These are phyloP conservation scores for Crax fasciolata DNA, from an alignment of 2,797 vertebrate species.

Conservation along the genomic window DNA sequence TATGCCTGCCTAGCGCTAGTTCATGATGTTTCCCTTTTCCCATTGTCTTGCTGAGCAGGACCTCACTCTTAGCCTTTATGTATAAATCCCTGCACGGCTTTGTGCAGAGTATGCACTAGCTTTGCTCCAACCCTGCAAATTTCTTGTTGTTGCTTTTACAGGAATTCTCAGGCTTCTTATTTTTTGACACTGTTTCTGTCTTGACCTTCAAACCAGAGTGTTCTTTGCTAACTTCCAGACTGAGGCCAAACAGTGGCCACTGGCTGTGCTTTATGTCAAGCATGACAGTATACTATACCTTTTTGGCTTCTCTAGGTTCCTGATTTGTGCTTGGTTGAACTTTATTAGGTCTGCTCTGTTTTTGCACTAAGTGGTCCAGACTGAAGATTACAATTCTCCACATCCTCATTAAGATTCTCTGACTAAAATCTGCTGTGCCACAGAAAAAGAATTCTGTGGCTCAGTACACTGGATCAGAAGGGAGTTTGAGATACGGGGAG, in stretches of 20 bases:
- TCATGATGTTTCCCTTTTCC: accelerated
- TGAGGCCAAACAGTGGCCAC: not conserved
- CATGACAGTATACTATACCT: not conserved
- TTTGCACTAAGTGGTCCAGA: accelerated
- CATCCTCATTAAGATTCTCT: not conserved
- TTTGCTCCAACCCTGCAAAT: not conserved
- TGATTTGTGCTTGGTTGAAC: not conserved
- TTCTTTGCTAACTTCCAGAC: not conserved
- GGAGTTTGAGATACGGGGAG: not conserved
- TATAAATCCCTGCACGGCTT: not conserved
- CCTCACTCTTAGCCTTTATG: not conserved
- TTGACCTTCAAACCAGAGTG: not conserved
- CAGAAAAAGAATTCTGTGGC: not conserved
- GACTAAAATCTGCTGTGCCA: not conserved
- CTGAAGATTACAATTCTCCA: not conserved
- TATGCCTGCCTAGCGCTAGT: not conserved
- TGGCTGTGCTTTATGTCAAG: not conserved
- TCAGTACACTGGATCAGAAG: not conserved
- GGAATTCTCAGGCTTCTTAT: not conserved
- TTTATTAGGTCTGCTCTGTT: not conserved
- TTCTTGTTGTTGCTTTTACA: not conserved
- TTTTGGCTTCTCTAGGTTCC: not conserved
- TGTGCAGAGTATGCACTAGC: not conserved
- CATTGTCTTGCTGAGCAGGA: accelerated
- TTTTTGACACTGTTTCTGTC: not conserved